Conservation (phyloP, 2,113 vertebrate species). For the Vidua macroura region DNA sequence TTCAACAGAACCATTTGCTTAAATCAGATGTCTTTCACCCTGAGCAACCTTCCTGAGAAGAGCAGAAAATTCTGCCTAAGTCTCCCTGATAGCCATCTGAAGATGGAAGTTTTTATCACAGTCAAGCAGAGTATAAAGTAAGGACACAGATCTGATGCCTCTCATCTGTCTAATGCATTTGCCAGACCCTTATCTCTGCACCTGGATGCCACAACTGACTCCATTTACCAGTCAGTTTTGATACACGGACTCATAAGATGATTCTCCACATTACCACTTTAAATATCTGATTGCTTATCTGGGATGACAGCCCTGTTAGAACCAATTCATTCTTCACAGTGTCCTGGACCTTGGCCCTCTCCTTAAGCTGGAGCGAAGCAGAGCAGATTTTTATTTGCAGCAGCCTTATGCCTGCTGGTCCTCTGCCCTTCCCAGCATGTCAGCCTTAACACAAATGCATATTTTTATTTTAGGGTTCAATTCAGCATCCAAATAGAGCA, state of each 20-base stretch:
- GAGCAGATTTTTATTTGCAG: background rate
- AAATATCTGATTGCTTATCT: conserved; percentile 57
- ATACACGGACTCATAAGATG: conserved; percentile 6
- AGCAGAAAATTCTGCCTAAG: conserved; percentile 13
- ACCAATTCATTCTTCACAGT: conserved; percentile 28
- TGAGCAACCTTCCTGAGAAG: background rate
- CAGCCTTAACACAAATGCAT: background rate
- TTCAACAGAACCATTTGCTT: conserved; percentile 13
- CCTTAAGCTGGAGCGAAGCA: background rate
- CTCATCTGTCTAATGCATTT: conserved; percentile 44
- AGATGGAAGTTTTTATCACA: conserved; percentile 9
- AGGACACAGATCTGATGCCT: conserved; percentile 13
- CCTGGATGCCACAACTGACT: conserved; percentile 27
- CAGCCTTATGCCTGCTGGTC: background rate
- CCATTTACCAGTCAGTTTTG: conserved; percentile 55
- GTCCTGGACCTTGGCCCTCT: background rate
- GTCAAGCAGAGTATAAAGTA: background rate
- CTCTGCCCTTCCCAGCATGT: background rate
- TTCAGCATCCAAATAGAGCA: background rate
- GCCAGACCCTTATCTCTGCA: conserved; percentile 22
- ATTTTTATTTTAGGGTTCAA: background rate
- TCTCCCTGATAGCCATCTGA: background rate
- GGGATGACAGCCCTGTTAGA: conserved; percentile 48
- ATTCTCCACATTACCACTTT: conserved; percentile 42
- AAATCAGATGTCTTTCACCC: conserved; percentile 36